These are phyloP conservation scores for Cheiracanthium punctorium DNA, from an alignment of 2,888 invertebrate species.

Conservation along the genomic window DNA sequence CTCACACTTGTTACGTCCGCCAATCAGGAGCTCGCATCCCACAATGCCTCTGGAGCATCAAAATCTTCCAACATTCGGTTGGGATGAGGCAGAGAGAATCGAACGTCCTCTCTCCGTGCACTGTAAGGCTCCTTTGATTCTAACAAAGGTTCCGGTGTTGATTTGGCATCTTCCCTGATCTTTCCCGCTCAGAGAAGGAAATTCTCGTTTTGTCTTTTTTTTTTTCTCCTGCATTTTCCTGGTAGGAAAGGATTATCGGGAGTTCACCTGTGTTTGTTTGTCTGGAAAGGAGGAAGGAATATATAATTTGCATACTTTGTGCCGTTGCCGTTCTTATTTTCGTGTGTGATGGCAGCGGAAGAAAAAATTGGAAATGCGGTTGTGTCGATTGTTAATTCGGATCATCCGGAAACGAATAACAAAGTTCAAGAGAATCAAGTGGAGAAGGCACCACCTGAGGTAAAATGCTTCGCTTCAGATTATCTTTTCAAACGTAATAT, in stretches of 20 bases:
- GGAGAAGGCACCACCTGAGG: conserved; percentile 49
- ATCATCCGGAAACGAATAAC: conserved; percentile 20
- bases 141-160: no score
- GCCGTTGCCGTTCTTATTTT: no score
- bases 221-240: neutral
- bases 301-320: no score
- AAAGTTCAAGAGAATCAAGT: conserved; percentile 22
- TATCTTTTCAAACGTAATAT: no score
- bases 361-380: conserved; percentile 37
- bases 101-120: conserved; percentile 36
- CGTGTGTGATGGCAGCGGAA: conserved; percentile 42
- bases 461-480: no score
- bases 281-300: no score
- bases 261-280: neutral
- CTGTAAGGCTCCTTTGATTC: neutral
- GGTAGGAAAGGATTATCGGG: neutral
- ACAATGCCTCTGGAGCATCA: conserved; percentile 30
- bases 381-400: conserved; percentile 40
- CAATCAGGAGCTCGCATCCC: conserved; percentile 54
- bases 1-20: conserved; percentile 63
- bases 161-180: neutral
- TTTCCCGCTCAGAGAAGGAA: neutral
- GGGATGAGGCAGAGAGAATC: conserved; percentile 9
- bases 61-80: conserved; percentile 19
- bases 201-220: neutral